phyloP scores from a whole-genome alignment of 2,888 invertebrate genomes.

The Dascillus cervinus region DNA sequence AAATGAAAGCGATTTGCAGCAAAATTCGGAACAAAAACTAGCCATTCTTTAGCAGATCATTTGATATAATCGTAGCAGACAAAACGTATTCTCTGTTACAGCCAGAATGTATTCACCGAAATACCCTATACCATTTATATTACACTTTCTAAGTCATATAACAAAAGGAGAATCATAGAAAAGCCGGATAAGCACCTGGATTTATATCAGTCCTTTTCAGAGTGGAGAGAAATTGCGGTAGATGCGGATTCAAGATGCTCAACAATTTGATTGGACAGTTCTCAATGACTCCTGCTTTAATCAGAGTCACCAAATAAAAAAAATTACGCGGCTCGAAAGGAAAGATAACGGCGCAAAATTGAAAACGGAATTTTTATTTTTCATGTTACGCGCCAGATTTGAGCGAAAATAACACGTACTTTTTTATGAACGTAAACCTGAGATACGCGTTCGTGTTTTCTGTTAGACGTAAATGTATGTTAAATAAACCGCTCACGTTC shows the following conservation, averaged over 20 bases:
- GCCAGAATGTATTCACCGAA: too few relatives aligned
- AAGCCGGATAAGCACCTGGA: constrained; percentile 13
- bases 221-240: constrained; percentile 3
- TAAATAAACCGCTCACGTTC: constrained; percentile 8
- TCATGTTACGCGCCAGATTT: too few relatives aligned
- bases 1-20: too few relatives aligned
- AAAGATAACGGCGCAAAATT: too few relatives aligned
- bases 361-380: too few relatives aligned
- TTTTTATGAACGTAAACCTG: too few relatives aligned
- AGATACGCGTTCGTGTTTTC: constrained; percentile 5
- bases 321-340: too few relatives aligned
- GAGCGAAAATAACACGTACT: too few relatives aligned
- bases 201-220: constrained; percentile 12
- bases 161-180: constrained; percentile 9
- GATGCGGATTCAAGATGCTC: background rate
- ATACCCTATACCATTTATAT: constrained; percentile 7
- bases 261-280: constrained; percentile 7
- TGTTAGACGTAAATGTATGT: constrained; percentile 4
- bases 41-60: too few relatives aligned
- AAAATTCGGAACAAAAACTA: too few relatives aligned
- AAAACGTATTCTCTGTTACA: too few relatives aligned
- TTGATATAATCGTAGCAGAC: too few relatives aligned
- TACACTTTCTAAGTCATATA: constrained; percentile 8
- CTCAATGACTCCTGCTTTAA: constrained; percentile 9
- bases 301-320: constrained; percentile 3